Conservation (phyloP, 2,797 vertebrate species). For the Pangasius mekongensis region DNA sequence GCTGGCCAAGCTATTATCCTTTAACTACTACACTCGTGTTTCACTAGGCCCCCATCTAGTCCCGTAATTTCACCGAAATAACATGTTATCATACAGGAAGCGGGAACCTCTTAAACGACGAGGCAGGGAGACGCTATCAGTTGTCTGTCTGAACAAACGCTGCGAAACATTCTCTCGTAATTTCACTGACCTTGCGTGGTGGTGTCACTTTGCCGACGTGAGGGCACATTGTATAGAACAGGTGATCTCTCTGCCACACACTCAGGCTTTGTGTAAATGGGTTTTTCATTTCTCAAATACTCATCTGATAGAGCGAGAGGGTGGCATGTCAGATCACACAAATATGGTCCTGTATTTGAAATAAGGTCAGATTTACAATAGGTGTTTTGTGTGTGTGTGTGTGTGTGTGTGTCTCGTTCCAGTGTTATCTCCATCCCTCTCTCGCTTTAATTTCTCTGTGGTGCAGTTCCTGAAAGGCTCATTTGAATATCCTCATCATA, state of each 20-base stretch:
- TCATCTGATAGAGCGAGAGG: constrained; percentile 67
- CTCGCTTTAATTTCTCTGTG: constrained; percentile 58
- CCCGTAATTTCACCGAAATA: constrained; percentile 61
- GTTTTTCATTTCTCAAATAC: constrained; percentile 81
- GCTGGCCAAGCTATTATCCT: constrained; percentile 54
- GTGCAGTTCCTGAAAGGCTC: constrained; percentile 49
- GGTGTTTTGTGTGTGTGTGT: constrained; percentile 34
- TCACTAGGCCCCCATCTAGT: constrained; percentile 61
- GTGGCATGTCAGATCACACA: constrained; percentile 71
- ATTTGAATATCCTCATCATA: constrained; percentile 63
- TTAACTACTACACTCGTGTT: constrained; percentile 59
- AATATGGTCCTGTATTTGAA: constrained; percentile 60
- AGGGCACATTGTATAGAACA: constrained; percentile 67
- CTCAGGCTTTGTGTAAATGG: constrained; percentile 70
- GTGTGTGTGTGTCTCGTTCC: constrained; percentile 35
- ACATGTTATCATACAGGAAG: constrained; percentile 74
- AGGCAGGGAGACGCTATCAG: constrained; percentile 70
- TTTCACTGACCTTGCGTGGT: constrained; percentile 73
- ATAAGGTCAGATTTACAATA: constrained; percentile 63
- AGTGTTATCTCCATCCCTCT: constrained; percentile 52
- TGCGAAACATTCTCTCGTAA: constrained; percentile 75
- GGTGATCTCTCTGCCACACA: constrained; percentile 67
- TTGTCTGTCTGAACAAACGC: constrained; percentile 70
- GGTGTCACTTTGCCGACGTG: constrained; percentile 69
- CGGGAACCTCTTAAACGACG: constrained; percentile 65